These are phyloP conservation scores for Autographa gamma DNA, from an alignment of 2,888 invertebrate genomes.

Conservation along the genomic window DNA sequence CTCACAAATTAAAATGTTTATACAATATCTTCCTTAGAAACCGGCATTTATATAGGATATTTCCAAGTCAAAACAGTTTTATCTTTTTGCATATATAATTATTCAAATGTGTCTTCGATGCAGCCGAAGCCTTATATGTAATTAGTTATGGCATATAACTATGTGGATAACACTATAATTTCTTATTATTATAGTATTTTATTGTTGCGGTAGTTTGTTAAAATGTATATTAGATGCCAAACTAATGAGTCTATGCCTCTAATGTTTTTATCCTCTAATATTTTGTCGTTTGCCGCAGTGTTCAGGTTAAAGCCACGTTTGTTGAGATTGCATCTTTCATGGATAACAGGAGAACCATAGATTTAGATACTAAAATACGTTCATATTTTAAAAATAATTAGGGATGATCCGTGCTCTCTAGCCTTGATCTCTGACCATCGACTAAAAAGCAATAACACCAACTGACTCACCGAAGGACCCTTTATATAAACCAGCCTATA, in stretches of 20 bases:
- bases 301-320: no score
- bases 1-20: slow-evolving; percentile 11
- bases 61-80: slow-evolving; percentile 29
- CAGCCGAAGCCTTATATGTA: slow-evolving; percentile 29
- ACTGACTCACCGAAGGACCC: no score
- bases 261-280: no score
- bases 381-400: no score
- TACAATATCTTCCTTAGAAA: slow-evolving; percentile 3
- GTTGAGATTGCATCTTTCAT: no score
- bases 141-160: slow-evolving; percentile 21
- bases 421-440: no score
- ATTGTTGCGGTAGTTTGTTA: not conserved
- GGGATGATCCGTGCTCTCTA: no score
- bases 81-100: slow-evolving; percentile 27
- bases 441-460: no score
- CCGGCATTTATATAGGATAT: slow-evolving; percentile 6
- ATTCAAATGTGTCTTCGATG: slow-evolving; percentile 33
- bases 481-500: no score
- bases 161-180: slow-evolving; percentile 18
- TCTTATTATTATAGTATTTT: slow-evolving; percentile 9
- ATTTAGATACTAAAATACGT: no score
- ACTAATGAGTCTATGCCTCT: not conserved
- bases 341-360: no score
- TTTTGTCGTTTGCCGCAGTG: no score
- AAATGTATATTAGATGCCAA: not conserved